Evolutionary conservation across 2,113 vertebrate genomes (phyloP).

Genomic region (Heloderma charlesbogerti): DNA sequence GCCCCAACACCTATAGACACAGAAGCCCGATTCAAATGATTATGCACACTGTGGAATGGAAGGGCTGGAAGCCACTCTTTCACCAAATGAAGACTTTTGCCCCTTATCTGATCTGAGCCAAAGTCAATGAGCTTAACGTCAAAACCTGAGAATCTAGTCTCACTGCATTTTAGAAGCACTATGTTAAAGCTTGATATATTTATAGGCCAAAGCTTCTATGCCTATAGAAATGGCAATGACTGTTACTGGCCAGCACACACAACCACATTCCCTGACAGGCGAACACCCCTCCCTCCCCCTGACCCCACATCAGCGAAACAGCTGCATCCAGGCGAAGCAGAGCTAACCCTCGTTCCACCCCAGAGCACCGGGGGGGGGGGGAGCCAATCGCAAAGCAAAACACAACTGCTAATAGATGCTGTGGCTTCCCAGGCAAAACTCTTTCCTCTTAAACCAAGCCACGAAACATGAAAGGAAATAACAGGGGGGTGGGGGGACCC

Average conservation of each 20-base stretch:
- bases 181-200: not conserved
- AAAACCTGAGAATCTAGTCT: not conserved
- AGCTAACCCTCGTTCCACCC: not conserved
- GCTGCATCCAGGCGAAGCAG: not conserved
- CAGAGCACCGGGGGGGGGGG: not conserved
- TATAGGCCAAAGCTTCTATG: not conserved
- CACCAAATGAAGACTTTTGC: not conserved
- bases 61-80: too few species aligned
- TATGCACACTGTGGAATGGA: not conserved
- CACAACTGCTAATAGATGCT: not conserved
- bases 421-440: not conserved
- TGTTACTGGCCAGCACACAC: not conserved
- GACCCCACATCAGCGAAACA: not conserved
- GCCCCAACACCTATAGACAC: too few species aligned
- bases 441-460: not conserved
- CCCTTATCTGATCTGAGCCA: not conserved
- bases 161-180: not conserved
- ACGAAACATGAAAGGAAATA: not conserved
- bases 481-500: not conserved
- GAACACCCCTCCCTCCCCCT: not conserved
- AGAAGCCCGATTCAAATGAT: not conserved
- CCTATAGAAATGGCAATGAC: not conserved
- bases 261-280: not conserved
- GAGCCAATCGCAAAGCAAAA: not conserved
- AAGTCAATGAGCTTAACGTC: not conserved